Conservation (phyloP, 1,140 invertebrate genomes). For the Armadillidium nasatum region DNA sequence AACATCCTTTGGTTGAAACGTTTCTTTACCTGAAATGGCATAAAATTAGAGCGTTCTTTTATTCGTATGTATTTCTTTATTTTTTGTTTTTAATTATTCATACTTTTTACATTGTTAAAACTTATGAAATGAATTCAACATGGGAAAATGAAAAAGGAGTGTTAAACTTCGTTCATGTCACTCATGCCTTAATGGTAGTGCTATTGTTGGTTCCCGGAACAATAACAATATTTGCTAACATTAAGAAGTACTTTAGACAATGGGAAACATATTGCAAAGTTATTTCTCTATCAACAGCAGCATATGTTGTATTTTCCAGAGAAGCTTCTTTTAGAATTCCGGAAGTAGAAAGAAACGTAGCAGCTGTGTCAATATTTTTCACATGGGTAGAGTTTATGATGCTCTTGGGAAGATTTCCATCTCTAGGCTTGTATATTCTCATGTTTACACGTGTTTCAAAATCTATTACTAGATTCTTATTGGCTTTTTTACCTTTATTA, state of each 20-base stretch:
- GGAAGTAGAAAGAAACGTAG: constrained; percentile 45
- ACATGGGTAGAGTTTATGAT: constrained; percentile 70
- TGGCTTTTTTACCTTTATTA: constrained; percentile 45
- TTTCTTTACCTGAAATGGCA: constrained; percentile 77
- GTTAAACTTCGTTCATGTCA: constrained; percentile 20
- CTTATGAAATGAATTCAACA: constrained; percentile 10
- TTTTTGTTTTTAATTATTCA: constrained; percentile 60
- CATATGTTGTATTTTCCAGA: constrained; percentile 31
- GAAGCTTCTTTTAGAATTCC: not conserved
- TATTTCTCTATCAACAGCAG: constrained; percentile 32
- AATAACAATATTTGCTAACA: constrained; percentile 38
- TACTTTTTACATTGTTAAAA: constrained; percentile 33
- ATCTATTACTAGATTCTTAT: constrained; percentile 46
- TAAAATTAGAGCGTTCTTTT: constrained; percentile 64
- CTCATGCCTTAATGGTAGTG: constrained; percentile 28
- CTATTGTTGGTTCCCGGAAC: constrained; percentile 34
- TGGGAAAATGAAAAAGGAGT: constrained; percentile 10
- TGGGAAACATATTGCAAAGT: constrained; percentile 37
- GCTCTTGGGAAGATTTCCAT: constrained; percentile 66
- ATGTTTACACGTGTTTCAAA: constrained; percentile 46
- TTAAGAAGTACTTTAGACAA: constrained; percentile 38
- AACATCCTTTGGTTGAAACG: constrained; percentile 71
- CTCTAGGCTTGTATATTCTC: constrained; percentile 57
- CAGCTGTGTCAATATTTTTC: constrained; percentile 65
- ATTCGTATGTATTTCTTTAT: constrained; percentile 66